phyloP scores from a whole-genome alignment of 2,888 invertebrate genomes.

The Caenorhabditis macrosperma region DNA sequence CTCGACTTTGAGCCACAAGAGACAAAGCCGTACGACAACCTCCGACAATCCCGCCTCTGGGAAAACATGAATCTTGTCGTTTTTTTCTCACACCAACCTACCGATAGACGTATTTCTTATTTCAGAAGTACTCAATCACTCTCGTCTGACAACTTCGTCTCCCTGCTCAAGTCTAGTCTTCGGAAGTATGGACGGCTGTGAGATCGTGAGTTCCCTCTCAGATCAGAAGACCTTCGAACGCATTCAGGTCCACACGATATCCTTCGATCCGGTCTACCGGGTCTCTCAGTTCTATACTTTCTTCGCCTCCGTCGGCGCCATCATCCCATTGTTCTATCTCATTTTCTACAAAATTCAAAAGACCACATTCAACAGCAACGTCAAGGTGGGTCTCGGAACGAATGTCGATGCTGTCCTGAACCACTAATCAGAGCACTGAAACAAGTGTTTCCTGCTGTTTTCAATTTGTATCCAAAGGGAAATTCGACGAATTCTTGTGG shows the following conservation, averaged over 20 bases:
- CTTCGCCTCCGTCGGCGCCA: not conserved
- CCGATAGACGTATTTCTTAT: not conserved
- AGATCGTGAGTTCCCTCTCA: not conserved
- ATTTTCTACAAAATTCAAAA: not conserved
- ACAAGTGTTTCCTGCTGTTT: no score
- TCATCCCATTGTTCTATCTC: not conserved
- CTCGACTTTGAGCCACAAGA: no score
- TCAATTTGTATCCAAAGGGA: no score
- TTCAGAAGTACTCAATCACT: not conserved
- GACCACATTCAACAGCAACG: conserved; percentile 4
- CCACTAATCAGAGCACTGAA: no score
- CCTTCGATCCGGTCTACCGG: conserved; percentile 7
- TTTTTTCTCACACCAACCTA: not conserved
- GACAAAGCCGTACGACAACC: no score
- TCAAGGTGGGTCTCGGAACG: no score
- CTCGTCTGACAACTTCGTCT: no score
- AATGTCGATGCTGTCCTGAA: no score
- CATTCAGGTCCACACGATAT: not conserved
- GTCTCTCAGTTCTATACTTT: conserved; percentile 7
- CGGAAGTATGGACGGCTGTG: not conserved
- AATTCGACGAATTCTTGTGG: no score
- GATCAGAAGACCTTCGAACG: not conserved
- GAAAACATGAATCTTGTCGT: not conserved
- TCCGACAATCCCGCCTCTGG: not conserved
- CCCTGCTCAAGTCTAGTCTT: no score